Percentiles rank a stretch among this genome's conserved stretches.
phyloP scores from a whole-genome alignment of 2,113 vertebrate genomes.

The Phasianus colchicus region DNA sequence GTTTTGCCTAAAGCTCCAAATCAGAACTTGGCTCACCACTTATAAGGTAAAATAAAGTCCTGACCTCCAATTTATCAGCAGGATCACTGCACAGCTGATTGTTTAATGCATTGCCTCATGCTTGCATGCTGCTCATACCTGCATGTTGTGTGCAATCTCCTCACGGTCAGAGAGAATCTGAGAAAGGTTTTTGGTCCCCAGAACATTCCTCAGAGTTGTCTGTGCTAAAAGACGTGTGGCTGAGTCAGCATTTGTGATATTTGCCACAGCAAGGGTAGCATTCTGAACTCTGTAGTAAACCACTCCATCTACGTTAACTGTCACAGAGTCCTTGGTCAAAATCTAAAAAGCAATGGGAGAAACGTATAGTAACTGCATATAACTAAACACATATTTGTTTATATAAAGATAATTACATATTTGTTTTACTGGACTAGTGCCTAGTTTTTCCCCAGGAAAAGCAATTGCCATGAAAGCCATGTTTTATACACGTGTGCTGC shows the following conservation, averaged over 20 bases:
- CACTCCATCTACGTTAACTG: slow-evolving; percentile 92
- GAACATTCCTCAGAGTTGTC: slow-evolving; percentile 93
- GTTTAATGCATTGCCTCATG: background rate
- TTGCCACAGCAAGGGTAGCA: slow-evolving; percentile 90
- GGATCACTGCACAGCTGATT: background rate
- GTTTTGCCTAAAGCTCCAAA: background rate
- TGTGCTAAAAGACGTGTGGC: slow-evolving; percentile 93
- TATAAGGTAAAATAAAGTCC: background rate
- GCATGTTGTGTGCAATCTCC: slow-evolving; percentile 95
- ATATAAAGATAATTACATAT: rapidly evolving
- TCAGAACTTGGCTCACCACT: background rate
- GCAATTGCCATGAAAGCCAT: background rate
- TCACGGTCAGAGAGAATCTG: slow-evolving; percentile 96
- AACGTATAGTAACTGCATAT: background rate
- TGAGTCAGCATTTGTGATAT: slow-evolving; percentile 93
- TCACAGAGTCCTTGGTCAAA: slow-evolving; percentile 96
- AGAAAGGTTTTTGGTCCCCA: slow-evolving; percentile 95
- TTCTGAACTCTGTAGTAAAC: slow-evolving; percentile 98
- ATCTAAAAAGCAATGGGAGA: slow-evolving; percentile 76
- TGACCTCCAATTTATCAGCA: background rate
- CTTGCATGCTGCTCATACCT: slow-evolving; percentile 76
- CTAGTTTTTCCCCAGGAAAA: background rate
- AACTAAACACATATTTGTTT: background rate
- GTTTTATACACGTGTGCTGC: background rate
- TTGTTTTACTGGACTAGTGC: background rate